Conservation (phyloP, 1,140 invertebrate species). For the Lasaia peninsularis region DNA sequence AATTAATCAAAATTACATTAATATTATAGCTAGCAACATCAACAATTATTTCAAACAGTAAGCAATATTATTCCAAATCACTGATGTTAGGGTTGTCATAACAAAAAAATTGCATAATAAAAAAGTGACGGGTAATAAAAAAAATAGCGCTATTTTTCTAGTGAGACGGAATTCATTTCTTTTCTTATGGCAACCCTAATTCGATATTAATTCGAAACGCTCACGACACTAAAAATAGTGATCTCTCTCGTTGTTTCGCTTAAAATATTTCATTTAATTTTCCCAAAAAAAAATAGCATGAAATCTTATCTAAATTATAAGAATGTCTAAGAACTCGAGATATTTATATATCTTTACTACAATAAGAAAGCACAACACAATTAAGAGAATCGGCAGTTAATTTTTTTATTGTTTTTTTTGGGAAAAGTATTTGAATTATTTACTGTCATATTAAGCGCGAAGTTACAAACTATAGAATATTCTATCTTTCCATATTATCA, state of each 20-base stretch:
- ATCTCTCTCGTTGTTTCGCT: constrained; percentile 58
- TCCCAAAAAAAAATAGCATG: neutral
- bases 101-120: constrained; percentile 18
- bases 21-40: constrained; percentile 63
- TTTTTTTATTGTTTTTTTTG: constrained; percentile 13
- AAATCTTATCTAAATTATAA: neutral
- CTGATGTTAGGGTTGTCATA: constrained; percentile 42
- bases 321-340: neutral
- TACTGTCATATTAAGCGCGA: constrained; percentile 24
- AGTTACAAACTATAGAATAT: constrained; percentile 50
- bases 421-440: constrained; percentile 28
- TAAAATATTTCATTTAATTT: neutral
- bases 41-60: constrained; percentile 63
- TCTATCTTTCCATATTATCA: constrained; percentile 46
- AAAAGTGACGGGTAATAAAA: constrained; percentile 25
- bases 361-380: neutral
- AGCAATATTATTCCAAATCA: constrained; percentile 61
- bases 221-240: constrained; percentile 51
- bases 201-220: constrained; percentile 35
- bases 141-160: constrained; percentile 46
- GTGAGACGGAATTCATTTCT: constrained; percentile 17
- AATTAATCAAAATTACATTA: constrained; percentile 53
- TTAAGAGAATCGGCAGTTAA: neutral
- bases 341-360: neutral
- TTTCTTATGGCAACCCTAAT: constrained; percentile 45